These are phyloP conservation scores for Molanna angustata DNA, from an alignment of 2,888 invertebrate species.

Conservation along the genomic window DNA sequence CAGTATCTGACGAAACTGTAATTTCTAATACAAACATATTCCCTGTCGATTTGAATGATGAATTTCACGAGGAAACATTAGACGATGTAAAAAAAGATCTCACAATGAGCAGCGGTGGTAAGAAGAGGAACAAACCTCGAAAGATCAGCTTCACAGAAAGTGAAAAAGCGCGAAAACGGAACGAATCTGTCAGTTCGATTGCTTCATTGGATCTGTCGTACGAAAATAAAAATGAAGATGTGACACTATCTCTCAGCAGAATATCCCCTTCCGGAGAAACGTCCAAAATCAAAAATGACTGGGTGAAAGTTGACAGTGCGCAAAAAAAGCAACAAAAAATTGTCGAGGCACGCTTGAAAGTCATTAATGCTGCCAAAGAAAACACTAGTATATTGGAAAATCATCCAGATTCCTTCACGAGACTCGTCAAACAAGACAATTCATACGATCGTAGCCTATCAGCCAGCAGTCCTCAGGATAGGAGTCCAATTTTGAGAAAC, in stretches of 20 bases:
- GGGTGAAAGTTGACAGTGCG: constrained; percentile 49
- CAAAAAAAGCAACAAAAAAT: constrained; percentile 51
- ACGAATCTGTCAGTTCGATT: constrained; percentile 48
- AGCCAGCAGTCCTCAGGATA: constrained; percentile 26
- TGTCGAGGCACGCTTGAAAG: constrained; percentile 51
- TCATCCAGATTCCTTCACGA: constrained; percentile 44
- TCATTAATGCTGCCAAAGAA: constrained; percentile 46
- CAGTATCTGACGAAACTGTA: constrained; percentile 58
- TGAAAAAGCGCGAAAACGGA: constrained; percentile 48
- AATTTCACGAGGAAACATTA: constrained; percentile 45
- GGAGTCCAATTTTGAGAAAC: constrained; percentile 21
- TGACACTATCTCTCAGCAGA: constrained; percentile 22
- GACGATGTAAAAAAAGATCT: constrained; percentile 54
- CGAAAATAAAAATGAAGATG: constrained; percentile 35
- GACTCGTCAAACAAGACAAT: constrained; percentile 40
- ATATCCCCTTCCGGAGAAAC: constrained; percentile 34
- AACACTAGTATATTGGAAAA: constrained; percentile 42
- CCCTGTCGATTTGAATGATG: constrained; percentile 49
- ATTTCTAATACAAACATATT: constrained; percentile 43
- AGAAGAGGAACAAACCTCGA: constrained; percentile 47
- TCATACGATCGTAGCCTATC: constrained; percentile 38
- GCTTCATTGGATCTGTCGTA: constrained; percentile 47
- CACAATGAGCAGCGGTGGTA: constrained; percentile 41
- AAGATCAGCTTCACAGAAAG: constrained; percentile 50
- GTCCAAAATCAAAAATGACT: constrained; percentile 36